Base-by-base conservation (phyloP, 2,113 vertebrate genomes). In the Tor tambroides region DNA sequence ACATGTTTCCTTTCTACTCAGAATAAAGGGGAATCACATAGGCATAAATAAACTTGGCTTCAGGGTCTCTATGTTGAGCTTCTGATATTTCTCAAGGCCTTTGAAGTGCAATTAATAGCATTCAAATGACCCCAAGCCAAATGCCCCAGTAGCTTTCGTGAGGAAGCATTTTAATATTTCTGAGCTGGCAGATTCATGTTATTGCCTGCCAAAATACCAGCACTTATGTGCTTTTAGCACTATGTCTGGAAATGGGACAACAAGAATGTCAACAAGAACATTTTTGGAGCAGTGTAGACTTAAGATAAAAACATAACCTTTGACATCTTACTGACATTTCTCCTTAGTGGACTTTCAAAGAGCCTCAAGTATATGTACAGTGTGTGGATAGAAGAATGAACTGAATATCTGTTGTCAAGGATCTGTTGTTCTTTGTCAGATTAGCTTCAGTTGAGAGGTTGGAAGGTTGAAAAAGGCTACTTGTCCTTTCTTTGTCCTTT, bases 371-470 rank as follows among this genome's bases (percentile, higher is more conserved):
- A 51, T 30, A 74, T 9, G 0, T 38, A 74, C 9, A 0, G 35
- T 38, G 71, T 74, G 15, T 41, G 30, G 10, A 43, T 41, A 41
- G 43, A 51, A 56, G 76, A 78, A 56, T 54, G 17, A 78, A 51
- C 49, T 3, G 2, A n/a, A 5, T 30, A 54, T 54, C 14, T 9
- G 5, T 72, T 32, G 30, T 76, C 23, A 76, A 76, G 41, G 74
- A 26, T 72, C 92, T 88, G n/a, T 43, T 41, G 88, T 89, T 88
- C 89, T 89, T 90, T 92, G 88, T 90, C 92, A 93, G 92, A 92
- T 93, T 91, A 91, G 92, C 94, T 94, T 94, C 89, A 92, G 94
- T 93, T 92, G 89, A 93, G 92, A 91, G 90, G 91, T 88, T 90
- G 89, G 90, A 91, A 91, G 90, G 91, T 94, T 93, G 89, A 94